Base-by-base conservation (phyloP, 2,113 vertebrate species). In the Mormoops blainvillei region DNA sequence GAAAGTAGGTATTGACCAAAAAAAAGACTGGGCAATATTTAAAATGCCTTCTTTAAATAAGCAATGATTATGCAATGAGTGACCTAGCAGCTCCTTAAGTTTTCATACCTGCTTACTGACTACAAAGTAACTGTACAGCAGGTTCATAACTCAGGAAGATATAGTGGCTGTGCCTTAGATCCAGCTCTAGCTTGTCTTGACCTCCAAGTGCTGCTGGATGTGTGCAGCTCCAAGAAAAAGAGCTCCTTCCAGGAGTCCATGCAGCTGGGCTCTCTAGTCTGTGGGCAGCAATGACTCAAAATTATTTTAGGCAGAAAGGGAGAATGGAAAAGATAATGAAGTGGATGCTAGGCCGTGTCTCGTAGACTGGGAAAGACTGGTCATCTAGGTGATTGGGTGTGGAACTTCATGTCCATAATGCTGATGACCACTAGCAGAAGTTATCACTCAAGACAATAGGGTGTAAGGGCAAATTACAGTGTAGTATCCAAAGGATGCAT, bases 11-110 rank as follows among this genome's bases (percentile, higher is more conserved):
- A 89, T 76, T 91, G 38, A 67, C 56, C 3, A 73, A 43, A 56
- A 54, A 58, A 16, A 52, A 83, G 43, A 77, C 5, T n/a, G 16
- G 31, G 13, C 0, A 83, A 58, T 78, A 82, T 74, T 92, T 87
- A 14, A 87, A 89, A 89, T 61, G 82, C 38, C 7, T 93, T 92
- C 87, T 93, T 96, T 71, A 83, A 91, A 54, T 68, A 74, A 78
- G 38, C 77, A 31, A 36, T 16, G 22, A 70, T 85, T 84, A 65
- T 50, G 7, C 45, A 90, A 48, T 26, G 31, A 86, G 28, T 96
- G 56, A 58, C 36, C 63, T 84, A 76, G 67, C 15, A 31, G 68
- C 76, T 84, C 24, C 41, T 22, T 26, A 91, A 6, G 13, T 94
- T 87, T 92, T 70, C 31, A 58, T 20, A 83, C 19, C 56, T 91